These are phyloP conservation scores for Ochlodes sylvanus DNA, from an alignment of 2,888 invertebrate genomes.

Conservation along the genomic window DNA sequence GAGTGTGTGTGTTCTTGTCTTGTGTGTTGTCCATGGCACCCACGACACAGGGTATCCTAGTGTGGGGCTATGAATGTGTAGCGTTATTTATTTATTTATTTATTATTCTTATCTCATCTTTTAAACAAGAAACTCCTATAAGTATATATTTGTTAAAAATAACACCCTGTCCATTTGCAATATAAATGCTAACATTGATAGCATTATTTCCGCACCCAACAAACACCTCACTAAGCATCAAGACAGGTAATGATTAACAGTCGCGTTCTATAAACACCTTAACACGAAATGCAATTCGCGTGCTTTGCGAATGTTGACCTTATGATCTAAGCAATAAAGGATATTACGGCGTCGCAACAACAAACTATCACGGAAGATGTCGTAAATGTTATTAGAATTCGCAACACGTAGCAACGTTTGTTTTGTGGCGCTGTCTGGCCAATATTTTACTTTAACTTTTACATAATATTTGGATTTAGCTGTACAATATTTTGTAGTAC, in stretches of 20 bases:
- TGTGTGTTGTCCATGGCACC: too few relatives aligned
- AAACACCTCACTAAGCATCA: not conserved
- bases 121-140: too few relatives aligned
- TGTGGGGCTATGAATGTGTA: too few relatives aligned
- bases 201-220: not conserved
- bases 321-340: not conserved
- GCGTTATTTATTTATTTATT: too few relatives aligned
- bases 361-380: slow-evolving; percentile 1
- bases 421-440: not conserved
- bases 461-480: not conserved
- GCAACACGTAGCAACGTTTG: slow-evolving; percentile 13
- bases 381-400: slow-evolving; percentile 6
- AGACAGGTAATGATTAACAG: not conserved
- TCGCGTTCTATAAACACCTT: not conserved
- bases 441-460: slow-evolving; percentile 5
- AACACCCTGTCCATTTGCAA: not conserved
- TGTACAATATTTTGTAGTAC: not conserved
- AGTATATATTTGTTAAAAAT: too few relatives aligned
- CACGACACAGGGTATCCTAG: too few relatives aligned
- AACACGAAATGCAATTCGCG: not conserved
- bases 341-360: not conserved
- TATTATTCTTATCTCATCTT: too few relatives aligned
- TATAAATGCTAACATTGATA: not conserved
- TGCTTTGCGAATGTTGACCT: not conserved
- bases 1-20: too few relatives aligned